phyloP scores from a whole-genome alignment of 2,797 vertebrate genomes.

The Eutrigla gurnardus region DNA sequence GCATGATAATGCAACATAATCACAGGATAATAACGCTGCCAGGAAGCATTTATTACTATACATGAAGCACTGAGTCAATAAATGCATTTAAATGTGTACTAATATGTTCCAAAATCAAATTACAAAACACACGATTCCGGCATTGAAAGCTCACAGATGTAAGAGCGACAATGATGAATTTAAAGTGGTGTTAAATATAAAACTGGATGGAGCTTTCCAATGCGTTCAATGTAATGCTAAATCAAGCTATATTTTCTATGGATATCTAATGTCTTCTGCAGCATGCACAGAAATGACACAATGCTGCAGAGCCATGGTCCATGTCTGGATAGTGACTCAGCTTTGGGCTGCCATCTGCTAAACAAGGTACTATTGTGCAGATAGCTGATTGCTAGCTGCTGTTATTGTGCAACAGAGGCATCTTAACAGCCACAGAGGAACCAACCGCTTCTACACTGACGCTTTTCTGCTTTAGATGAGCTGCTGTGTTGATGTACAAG shows the following conservation, averaged over 20 bases:
- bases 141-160: conserved; percentile 15
- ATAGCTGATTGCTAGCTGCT: conserved; percentile 47
- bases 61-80: conserved; percentile 8
- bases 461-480: conserved; percentile 24
- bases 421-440: conserved; percentile 40
- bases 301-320: conserved; percentile 10
- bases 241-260: conserved; percentile 5
- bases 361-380: conserved; percentile 55
- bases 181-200: conserved; percentile 7
- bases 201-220: conserved; percentile 16
- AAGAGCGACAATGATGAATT: conserved; percentile 3
- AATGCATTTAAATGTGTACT: conserved; percentile 12
- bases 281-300: conserved; percentile 18
- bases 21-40: background rate
- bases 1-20: conserved; percentile 19
- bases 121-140: background rate
- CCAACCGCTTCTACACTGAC: conserved; percentile 8
- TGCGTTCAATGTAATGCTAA: conserved; percentile 23
- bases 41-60: conserved; percentile 6
- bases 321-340: conserved; percentile 42
- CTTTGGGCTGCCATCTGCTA: conserved; percentile 62
- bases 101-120: conserved; percentile 18
- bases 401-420: conserved; percentile 28
- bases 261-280: background rate
- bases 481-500: conserved; percentile 19